phyloP scores from a whole-genome alignment of 2,797 vertebrate genomes.

The Gephyroberyx darwinii region DNA sequence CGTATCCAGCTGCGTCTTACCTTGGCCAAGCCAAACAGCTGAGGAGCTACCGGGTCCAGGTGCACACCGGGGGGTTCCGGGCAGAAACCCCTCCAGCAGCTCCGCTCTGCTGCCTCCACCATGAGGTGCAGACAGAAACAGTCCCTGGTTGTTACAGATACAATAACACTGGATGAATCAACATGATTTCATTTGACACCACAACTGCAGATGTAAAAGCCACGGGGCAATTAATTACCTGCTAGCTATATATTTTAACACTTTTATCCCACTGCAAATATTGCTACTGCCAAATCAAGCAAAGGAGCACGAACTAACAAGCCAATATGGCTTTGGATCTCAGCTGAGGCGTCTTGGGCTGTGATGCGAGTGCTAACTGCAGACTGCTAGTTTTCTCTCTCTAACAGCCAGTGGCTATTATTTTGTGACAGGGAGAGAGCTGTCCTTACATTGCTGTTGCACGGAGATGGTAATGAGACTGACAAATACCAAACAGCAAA shows the following conservation, averaged over 20 bases:
- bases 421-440: slow-evolving; percentile 1
- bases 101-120: slow-evolving; percentile 27
- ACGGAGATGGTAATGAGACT: background rate
- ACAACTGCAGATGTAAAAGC: slow-evolving; percentile 37
- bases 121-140: slow-evolving; percentile 68
- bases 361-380: slow-evolving; percentile 10
- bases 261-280: slow-evolving; percentile 45
- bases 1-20: slow-evolving; percentile 53
- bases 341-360: slow-evolving; percentile 27
- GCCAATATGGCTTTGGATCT: slow-evolving; percentile 25
- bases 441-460: background rate
- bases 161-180: slow-evolving; percentile 69
- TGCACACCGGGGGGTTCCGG: slow-evolving; percentile 50
- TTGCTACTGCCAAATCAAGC: slow-evolving; percentile 57
- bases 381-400: slow-evolving; percentile 11
- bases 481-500: background rate
- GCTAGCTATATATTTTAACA: slow-evolving; percentile 50
- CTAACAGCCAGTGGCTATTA: background rate
- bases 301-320: slow-evolving; percentile 39
- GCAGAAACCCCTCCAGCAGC: slow-evolving; percentile 27
- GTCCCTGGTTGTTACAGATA: slow-evolving; percentile 61
- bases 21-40: slow-evolving; percentile 71
- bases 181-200: slow-evolving; percentile 42
- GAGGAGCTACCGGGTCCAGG: slow-evolving; percentile 64
- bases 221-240: slow-evolving; percentile 50